phyloP scores from a whole-genome alignment of 2,888 invertebrate species.

The Dryococelus australis region DNA sequence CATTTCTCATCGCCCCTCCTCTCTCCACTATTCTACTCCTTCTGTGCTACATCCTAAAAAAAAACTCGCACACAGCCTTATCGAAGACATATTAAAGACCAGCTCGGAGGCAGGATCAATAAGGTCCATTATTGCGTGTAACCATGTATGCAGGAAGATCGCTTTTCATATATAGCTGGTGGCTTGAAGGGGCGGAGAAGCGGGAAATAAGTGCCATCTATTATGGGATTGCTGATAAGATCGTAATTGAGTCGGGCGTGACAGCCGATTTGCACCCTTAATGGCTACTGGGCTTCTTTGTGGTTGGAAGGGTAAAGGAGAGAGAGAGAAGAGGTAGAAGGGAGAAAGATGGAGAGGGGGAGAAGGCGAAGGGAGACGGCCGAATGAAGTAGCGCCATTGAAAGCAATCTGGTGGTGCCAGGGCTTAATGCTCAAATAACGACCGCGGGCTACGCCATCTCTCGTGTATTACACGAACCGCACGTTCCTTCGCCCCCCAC shows the following conservation, averaged over 20 bases:
- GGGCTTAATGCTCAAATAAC: constrained; percentile 40
- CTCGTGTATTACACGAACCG: constrained; percentile 16
- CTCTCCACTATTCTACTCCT: background rate
- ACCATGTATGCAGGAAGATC: constrained; percentile 26
- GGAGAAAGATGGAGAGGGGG: background rate
- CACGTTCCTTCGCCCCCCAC: constrained; percentile 21
- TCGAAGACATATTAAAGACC: constrained; percentile 36
- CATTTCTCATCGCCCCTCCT: background rate
- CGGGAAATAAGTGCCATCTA: constrained; percentile 43
- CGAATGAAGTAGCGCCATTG: constrained; percentile 32
- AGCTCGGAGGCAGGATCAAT: constrained; percentile 34
- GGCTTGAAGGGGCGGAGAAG: constrained; percentile 18
- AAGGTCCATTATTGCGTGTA: constrained; percentile 37
- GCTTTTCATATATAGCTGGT: constrained; percentile 29
- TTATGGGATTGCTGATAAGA: constrained; percentile 44
- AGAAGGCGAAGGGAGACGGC: constrained; percentile 28
- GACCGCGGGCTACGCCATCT: constrained; percentile 30
- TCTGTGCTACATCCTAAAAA: background rate
- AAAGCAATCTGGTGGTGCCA: constrained; percentile 39
- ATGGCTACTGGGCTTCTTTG: constrained; percentile 41
- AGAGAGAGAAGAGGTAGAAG: background rate
- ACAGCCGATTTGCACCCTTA: constrained; percentile 45
- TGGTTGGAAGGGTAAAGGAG: constrained; percentile 18
- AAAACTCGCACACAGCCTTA: constrained; percentile 5
- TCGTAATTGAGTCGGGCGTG: constrained; percentile 44